A percentile compares a stretch with the other conserved stretches of the same genome.
Conservation (phyloP, 2,888 invertebrate species). For the Acleris sparsana region DNA sequence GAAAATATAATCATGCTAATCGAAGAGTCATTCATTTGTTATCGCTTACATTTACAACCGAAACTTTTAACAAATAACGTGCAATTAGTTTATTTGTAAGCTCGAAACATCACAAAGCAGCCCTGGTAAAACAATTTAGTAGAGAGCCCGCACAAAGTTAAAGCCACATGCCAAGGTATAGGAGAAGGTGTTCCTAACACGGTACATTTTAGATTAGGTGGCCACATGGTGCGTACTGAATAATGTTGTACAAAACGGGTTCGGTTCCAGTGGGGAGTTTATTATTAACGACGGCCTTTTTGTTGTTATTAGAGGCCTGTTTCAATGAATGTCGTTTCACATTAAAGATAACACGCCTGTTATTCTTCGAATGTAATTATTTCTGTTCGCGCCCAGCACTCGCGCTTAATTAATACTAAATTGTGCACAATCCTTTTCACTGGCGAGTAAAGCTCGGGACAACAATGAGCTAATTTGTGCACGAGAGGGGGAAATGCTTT, state of each 20-base stretch:
- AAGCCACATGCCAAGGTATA: conserved; percentile 26
- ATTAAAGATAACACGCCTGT: neutral
- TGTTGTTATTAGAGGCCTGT: neutral
- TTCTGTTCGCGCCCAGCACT: conserved; percentile 22
- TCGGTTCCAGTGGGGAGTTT: conserved; percentile 17
- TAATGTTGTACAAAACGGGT: conserved; percentile 28
- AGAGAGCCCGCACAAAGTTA: conserved; percentile 32
- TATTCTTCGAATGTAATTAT: conserved; percentile 12
- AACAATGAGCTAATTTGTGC: conserved; percentile 33
- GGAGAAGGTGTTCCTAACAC: conserved; percentile 29
- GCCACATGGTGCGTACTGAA: conserved; percentile 33
- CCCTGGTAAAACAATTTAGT: conserved; percentile 31
- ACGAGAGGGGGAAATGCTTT: conserved; percentile 17
- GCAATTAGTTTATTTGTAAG: conserved; percentile 25
- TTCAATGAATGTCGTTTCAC: neutral
- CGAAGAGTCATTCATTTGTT: neutral
- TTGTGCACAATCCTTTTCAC: conserved; percentile 30
- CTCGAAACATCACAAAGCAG: conserved; percentile 22
- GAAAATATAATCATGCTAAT: neutral
- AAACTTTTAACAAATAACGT: conserved; percentile 18
- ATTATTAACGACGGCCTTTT: conserved; percentile 6
- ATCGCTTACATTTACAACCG: neutral
- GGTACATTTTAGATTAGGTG: conserved; percentile 36
- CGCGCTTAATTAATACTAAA: conserved; percentile 31
- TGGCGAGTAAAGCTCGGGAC: conserved; percentile 28